Evolutionary conservation across 2,888 invertebrate genomes (phyloP), one percentile per base, ranked within the genome.

Genomic region (Physocephala rufipes): DNA sequence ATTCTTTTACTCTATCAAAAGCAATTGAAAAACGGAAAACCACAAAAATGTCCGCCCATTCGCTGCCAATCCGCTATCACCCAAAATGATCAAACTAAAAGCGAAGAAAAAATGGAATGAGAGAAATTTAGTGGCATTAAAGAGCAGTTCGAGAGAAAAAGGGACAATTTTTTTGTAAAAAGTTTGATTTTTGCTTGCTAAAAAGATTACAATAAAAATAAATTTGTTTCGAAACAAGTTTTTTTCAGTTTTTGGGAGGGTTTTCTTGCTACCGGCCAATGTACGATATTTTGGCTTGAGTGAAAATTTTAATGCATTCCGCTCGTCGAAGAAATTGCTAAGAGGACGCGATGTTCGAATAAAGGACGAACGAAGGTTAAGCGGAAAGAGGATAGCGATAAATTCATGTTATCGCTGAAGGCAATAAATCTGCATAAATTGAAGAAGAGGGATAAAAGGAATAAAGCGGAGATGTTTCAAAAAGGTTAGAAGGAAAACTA

Each of bases 351-450:
- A n/a, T n/a, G 53, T 36, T 24, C 19, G 53, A 28, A 36, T 21
- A 16, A 1, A 24, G 55, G 21, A 24, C 28, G 30, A 64, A 49
- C 15, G 28, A n/a, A 64, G n/a, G 55, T 15, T 19, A 4, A 13
- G 61, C 47, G 28, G 68, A 19, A 53, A 65, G 53, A 16, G 43
- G 71, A 53, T 64, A 66, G 75, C 78, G 78, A 80, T 80, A 79
- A 80, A 79, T 80, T 79, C 58, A 76, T 78, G 78, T 80, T 80
- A 80, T 80, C 80, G 78, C 80, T 76, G 64, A 67, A 70, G 76
- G 80, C 79, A 75, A 80, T 80, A 80, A 80, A 80, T 80, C 80
- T 80, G 78, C 78, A 79, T 78, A 78, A 79, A 77, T 78, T 79
- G 77, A 77, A 47, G 21, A 67, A 5, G 21, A 24, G 36, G 58